A percentile compares a stretch with the other conserved stretches of the same genome.
These are phyloP conservation scores for Aculops lycopersici DNA, from an alignment of 1,140 invertebrate genomes.

Conservation along the genomic window DNA sequence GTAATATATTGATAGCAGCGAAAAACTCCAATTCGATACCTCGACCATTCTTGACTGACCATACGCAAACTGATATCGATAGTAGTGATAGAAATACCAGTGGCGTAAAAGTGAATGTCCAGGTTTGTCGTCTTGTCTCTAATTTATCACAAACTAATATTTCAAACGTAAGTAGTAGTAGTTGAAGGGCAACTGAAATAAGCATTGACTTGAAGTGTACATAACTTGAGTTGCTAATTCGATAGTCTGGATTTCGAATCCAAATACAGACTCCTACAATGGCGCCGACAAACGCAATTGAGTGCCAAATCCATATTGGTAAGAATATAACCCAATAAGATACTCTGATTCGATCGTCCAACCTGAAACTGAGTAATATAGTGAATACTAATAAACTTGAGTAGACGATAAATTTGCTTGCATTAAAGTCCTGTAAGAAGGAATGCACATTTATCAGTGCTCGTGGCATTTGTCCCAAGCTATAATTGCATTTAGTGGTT, in stretches of 20 bases:
- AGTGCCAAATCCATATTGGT: conserved; percentile 87
- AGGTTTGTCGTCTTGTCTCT: conserved; percentile 46
- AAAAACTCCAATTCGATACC: conserved; percentile 87
- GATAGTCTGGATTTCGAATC: conserved; percentile 70
- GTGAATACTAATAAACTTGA: conserved; percentile 63
- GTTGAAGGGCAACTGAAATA: conserved; percentile 61
- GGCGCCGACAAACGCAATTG: conserved; percentile 53
- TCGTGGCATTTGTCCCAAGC: no score
- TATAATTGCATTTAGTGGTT: no score
- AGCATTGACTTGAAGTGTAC: conserved; percentile 90
- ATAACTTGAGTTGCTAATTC: conserved; percentile 71
- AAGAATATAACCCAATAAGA: conserved; percentile 75
- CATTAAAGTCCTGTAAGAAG: conserved; percentile 65
- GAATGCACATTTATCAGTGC: conserved; percentile 40
- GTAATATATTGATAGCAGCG: conserved; percentile 76
- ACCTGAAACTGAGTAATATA: conserved; percentile 46
- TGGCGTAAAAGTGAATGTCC: conserved; percentile 84
- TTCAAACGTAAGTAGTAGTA: conserved; percentile 84
- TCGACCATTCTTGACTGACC: conserved; percentile 85
- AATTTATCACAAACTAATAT: conserved; percentile 74
- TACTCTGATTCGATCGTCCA: conserved; percentile 57
- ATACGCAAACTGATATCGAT: conserved; percentile 80
- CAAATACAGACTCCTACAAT: conserved; percentile 64
- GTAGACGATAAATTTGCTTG: conserved; percentile 83
- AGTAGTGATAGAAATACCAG: conserved; percentile 79